Evolutionary conservation across 2,888 invertebrate genomes (phyloP), one percentile per base, ranked within the genome.

Genomic region (Cancer borealis): DNA sequence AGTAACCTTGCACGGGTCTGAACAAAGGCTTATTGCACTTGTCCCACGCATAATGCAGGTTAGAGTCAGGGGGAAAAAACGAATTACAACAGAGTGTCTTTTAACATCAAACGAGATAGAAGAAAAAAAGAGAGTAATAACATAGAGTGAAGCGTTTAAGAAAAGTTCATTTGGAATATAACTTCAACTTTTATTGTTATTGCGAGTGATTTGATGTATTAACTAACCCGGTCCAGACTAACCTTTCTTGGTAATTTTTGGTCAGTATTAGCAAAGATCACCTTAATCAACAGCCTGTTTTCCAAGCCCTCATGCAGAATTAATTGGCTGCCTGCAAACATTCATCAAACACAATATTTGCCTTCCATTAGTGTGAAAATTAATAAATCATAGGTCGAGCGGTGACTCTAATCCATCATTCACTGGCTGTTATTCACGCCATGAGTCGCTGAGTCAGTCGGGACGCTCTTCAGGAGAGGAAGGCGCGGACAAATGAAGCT

Each of bases 311-410:
- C 66, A 66, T 66, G 66, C 66, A 66, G 66, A 66, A 66, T 66
- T 66, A 66, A 66, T 66, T 66, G 66, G 66, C n/a, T 66, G 66
- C 66, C n/a, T 66, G 66, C 66, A 66, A 66, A 66, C n/a, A 66
- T 66, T 66, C n/a, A 66, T 66, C 66, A 66, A 66, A 66, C 66
- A 66, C 21, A 66, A 66, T 66, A 66, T 66, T 66, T 66, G 66
- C 66, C 66, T n/a, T 66, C 66, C 66, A 66, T 66, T 66, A 66
- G 66, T 66, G 66, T 66, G n/a, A 66, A 66, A 66, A 66, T 66
- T 66, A 66, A 66, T 66, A 66, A 66, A 66, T 66, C 66, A 66
- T 66, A n/a, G 66, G 66, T 66, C 66, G 66, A 6, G 21, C n/a
- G n/a, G n/a, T 21, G n/a, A 3, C 2, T 66, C n/a, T 66, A 66